phyloP scores from a whole-genome alignment of 2,797 vertebrate genomes.

The Syngnathus rostellatus region DNA sequence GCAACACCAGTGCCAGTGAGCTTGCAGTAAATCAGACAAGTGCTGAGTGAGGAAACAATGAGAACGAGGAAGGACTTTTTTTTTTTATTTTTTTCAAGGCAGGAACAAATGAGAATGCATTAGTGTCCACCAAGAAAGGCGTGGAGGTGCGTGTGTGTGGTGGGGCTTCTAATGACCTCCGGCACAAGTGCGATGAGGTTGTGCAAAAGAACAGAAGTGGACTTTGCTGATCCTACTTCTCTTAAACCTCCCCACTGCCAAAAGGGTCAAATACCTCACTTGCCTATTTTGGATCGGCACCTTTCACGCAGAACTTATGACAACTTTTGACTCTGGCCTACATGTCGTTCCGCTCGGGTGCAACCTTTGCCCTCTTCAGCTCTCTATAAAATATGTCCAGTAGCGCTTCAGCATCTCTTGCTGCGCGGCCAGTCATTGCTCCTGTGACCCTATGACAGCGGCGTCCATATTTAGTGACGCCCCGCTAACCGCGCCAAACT shows the following conservation, averaged over 20 bases:
- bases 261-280: background rate
- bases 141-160: background rate
- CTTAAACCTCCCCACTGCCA: background rate
- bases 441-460: slow-evolving; percentile 12
- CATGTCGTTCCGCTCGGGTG: too few species aligned
- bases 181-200: background rate
- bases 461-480: slow-evolving; percentile 60
- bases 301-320: background rate
- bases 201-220: background rate
- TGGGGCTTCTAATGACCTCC: too few species aligned
- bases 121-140: background rate
- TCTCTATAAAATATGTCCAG: too few species aligned
- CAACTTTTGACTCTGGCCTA: too few species aligned
- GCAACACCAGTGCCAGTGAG: background rate
- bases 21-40: slow-evolving; percentile 12
- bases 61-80: slow-evolving; percentile 6
- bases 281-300: background rate
- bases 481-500: slow-evolving; percentile 29
- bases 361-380: too few species aligned
- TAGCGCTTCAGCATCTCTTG: too few species aligned
- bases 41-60: slow-evolving; percentile 17
- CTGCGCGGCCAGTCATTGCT: slow-evolving; percentile 9
- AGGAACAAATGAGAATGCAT: slow-evolving; percentile 2
- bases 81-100: slow-evolving; percentile 2
- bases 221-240: background rate